phyloP scores from a whole-genome alignment of 2,113 vertebrate genomes.

The Chloropsis cyanopogon region DNA sequence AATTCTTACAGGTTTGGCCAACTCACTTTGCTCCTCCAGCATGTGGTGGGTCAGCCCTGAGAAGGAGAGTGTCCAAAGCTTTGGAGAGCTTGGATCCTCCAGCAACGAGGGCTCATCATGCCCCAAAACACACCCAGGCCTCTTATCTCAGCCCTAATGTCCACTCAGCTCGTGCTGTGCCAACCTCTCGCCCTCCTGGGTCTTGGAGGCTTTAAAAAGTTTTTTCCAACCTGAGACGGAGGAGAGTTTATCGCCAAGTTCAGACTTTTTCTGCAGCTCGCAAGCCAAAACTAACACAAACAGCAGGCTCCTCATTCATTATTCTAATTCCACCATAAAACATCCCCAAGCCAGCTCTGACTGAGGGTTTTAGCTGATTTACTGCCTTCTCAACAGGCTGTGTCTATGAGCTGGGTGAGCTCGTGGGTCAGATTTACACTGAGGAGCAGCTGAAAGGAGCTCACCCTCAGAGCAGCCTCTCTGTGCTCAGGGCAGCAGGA shows the following conservation, averaged over 20 bases:
- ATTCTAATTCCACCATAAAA: slow-evolving; percentile 65
- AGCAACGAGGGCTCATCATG: rapidly evolving
- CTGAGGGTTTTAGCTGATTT: slow-evolving; percentile 56
- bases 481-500: not conserved
- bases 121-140: not conserved
- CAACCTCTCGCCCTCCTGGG: not conserved
- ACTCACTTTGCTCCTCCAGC: not conserved
- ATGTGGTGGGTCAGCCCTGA: rapidly evolving
- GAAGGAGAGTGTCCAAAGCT: not conserved
- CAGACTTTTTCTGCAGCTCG: not conserved
- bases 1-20: not conserved
- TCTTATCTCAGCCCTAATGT: not conserved
- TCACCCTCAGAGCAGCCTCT: not conserved
- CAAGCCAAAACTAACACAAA: slow-evolving; percentile 71
- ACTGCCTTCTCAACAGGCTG: slow-evolving; percentile 28
- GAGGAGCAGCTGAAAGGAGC: not conserved
- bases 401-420: not conserved
- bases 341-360: slow-evolving; percentile 22
- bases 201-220: not conserved
- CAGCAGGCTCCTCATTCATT: slow-evolving; percentile 54
- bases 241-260: not conserved
- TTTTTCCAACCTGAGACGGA: not conserved
- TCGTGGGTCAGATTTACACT: not conserved
- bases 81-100: not conserved
- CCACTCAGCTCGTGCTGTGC: not conserved